Percentiles rank a stretch among this genome's conserved stretches.
phyloP scores from a whole-genome alignment of 2,797 vertebrate species.

The Gymnodraco acuticeps region DNA sequence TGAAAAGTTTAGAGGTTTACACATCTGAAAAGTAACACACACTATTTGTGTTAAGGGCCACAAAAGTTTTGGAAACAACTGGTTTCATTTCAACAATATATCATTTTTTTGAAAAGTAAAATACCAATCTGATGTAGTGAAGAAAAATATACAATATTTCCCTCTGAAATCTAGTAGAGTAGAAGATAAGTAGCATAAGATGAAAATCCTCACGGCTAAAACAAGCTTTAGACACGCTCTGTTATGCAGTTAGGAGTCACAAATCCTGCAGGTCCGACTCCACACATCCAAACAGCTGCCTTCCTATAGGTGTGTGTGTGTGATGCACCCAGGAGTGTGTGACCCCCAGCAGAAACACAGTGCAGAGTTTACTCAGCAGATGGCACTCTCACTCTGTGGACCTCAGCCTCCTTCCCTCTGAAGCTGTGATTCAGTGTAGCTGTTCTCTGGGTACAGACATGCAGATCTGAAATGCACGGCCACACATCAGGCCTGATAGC shows the following conservation, averaged over 20 bases:
- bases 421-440: neutral
- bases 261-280: too few species aligned
- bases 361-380: constrained; percentile 64
- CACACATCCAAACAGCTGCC: neutral
- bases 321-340: neutral
- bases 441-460: constrained; percentile 25
- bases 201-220: too few species aligned
- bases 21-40: constrained; percentile 6
- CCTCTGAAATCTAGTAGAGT: neutral
- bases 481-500: constrained; percentile 56
- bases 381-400: constrained; percentile 74
- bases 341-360: neutral
- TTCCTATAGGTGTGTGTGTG: neutral
- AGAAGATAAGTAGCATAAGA: neutral
- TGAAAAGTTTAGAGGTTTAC: constrained; percentile 12
- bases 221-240: neutral
- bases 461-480: constrained; percentile 64
- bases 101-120: neutral
- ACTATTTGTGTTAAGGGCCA: neutral
- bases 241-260: neutral
- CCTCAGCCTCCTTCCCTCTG: neutral
- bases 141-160: neutral
- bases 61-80: neutral
- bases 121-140: neutral
- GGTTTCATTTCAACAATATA: neutral